Conservation (phyloP, 2,113 vertebrate species). For the Spizaetus ornatus region DNA sequence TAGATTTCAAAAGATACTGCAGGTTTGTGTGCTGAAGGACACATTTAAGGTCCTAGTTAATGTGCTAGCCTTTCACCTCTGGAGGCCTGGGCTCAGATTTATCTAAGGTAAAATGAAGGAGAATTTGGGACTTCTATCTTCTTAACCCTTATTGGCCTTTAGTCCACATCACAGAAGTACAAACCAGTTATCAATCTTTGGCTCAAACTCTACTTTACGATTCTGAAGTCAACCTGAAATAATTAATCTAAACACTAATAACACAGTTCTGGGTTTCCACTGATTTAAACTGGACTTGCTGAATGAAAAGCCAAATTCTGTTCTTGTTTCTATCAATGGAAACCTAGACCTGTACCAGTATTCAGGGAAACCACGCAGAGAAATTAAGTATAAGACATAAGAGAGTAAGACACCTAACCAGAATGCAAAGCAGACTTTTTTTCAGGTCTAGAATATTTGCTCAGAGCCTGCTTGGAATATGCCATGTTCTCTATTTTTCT, state of each 20-base stretch:
- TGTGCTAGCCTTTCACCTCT: constrained; percentile 65
- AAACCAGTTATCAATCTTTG: neutral
- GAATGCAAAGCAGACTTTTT: neutral
- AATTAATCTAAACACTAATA: neutral
- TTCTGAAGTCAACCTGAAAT: neutral
- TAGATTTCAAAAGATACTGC: constrained; percentile 77
- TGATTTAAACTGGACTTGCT: neutral
- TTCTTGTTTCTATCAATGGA: neutral
- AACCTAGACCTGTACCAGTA: neutral
- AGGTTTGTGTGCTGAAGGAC: constrained; percentile 69
- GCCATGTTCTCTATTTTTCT: neutral
- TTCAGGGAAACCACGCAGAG: neutral
- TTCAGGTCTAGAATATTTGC: neutral
- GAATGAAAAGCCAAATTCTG: neutral
- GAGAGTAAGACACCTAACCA: neutral
- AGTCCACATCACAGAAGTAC: neutral
- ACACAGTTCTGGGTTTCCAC: neutral
- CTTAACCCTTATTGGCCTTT: constrained; percentile 50
- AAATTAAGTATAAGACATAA: neutral
- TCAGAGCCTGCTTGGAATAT: neutral
- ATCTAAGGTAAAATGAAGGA: constrained; percentile 52
- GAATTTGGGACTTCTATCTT: constrained; percentile 25
- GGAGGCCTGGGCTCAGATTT: constrained; percentile 49
- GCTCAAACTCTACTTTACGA: neutral
- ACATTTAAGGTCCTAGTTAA: constrained; percentile 65